These are phyloP conservation scores for Helarctos malayanus DNA, from an alignment of 2,797 vertebrate genomes.

Conservation along the genomic window DNA sequence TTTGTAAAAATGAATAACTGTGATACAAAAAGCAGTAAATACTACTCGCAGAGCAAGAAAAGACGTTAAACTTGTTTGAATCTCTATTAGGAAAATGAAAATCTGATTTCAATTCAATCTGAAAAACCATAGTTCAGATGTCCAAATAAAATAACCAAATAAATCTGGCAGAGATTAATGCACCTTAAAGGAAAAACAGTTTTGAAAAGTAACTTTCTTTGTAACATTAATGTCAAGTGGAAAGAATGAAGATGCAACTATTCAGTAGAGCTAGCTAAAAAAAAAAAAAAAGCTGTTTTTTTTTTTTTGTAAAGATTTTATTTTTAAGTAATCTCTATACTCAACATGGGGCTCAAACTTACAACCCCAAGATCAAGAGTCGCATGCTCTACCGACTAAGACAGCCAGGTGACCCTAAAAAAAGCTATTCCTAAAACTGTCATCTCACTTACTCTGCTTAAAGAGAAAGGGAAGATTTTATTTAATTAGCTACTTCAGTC, in stretches of 20 bases:
- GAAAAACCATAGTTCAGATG: constrained; percentile 62
- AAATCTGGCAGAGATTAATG: constrained; percentile 65
- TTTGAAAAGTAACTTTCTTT: constrained; percentile 3
- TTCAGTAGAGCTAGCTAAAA: neutral
- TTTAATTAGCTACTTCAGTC: constrained; percentile 64
- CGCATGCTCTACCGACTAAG: neutral
- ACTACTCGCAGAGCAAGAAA: constrained; percentile 52
- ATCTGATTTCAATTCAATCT: constrained; percentile 68
- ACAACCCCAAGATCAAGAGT: neutral
- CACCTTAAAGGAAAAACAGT: constrained; percentile 58
- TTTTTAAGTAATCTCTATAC: neutral
- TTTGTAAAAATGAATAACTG: constrained; percentile 56
- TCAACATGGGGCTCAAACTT: neutral
- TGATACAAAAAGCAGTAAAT: constrained; percentile 61
- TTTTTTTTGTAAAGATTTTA: neutral
- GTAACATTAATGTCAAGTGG: constrained; percentile 39
- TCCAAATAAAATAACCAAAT: constrained; percentile 64
- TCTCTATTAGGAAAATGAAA: constrained; percentile 66
- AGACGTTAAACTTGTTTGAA: constrained; percentile 63
- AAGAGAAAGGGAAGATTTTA: constrained; percentile 61
- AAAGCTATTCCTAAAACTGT: constrained; percentile 65
- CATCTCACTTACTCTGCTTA: constrained; percentile 64
- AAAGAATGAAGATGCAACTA: constrained; percentile 68
- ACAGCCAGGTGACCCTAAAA: neutral
- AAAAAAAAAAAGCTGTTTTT: neutral